Evolutionary conservation across 2,888 invertebrate genomes (phyloP), one percentile per base, ranked within the genome.

Genomic region (Gryllus longicercus): DNA sequence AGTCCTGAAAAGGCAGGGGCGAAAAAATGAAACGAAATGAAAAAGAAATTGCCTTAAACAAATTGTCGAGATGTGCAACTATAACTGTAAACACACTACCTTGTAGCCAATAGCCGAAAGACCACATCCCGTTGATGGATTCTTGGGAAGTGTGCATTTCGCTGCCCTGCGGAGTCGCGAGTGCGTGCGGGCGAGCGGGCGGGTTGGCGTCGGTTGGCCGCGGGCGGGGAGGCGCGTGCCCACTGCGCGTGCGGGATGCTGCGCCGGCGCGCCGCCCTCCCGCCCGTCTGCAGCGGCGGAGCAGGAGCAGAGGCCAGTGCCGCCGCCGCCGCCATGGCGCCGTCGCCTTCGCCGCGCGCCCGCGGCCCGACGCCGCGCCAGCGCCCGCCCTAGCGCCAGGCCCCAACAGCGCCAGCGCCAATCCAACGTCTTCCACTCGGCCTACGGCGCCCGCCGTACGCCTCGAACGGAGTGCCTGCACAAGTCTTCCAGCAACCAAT

Each of bases 401-500:
- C 78, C 77, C 77, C 80, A 79, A 82, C 88, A 88, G 88, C 14
- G n/a, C 63, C 16, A 63, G 63, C 63, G 63, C 63, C n/a, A 63
- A 63, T 63, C 63, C 63, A 63, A 63, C 63, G 63, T 63, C 63
- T 63, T 63, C 63, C 63, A 63, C 38, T 38, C 38, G 25, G 25
- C 25, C 25, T 38, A 5, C 25, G 63, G 63, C 63, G 63, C 63
- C 14, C 3, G 16, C 63, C 18, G 2, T 63, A 63, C 0, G 85
- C 80, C 79, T 50, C 50, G 63, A 76, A 79, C 75, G 80, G 38
- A 25, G 80, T 82, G 80, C 80, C 79, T 74, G 85, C 87, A 86
- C 86, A 88, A 89, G 89, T 89, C 89, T 89, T 90, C 89, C 89
- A 89, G 84, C 88, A 63, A 38, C 38, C 38, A 38, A 5, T 38